Evolutionary conservation across 2,113 vertebrate genomes (phyloP).

Genomic region (Rhinichthys klamathensis): DNA sequence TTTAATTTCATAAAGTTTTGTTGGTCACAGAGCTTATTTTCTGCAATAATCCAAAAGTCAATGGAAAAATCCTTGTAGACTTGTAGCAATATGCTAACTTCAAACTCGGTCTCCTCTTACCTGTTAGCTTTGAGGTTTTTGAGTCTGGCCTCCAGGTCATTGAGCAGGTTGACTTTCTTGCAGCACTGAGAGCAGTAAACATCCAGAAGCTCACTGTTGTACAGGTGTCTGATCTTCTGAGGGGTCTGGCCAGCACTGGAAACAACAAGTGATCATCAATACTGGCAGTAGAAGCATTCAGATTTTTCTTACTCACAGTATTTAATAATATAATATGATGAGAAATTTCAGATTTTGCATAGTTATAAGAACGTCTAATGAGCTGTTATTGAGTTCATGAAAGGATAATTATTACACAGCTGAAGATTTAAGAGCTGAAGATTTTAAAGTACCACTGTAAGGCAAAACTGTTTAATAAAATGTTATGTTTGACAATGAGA

Average conservation of each 20-base stretch:
- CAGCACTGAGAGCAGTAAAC: slow-evolving; percentile 91
- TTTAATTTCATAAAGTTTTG: background rate
- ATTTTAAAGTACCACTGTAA: background rate
- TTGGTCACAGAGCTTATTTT: background rate
- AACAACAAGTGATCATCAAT: background rate
- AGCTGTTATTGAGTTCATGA: background rate
- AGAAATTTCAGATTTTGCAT: background rate
- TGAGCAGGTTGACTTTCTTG: slow-evolving; percentile 89
- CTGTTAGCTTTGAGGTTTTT: slow-evolving; percentile 89
- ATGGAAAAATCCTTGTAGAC: background rate
- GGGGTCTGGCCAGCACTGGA: slow-evolving; percentile 87
- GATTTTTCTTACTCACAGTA: background rate
- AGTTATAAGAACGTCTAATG: background rate
- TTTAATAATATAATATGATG: background rate
- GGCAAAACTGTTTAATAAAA: background rate
- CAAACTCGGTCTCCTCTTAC: slow-evolving; percentile 64
- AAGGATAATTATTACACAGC: background rate
- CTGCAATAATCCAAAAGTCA: background rate
- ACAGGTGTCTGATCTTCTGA: slow-evolving; percentile 81
- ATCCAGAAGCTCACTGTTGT: slow-evolving; percentile 83
- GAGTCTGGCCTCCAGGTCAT: slow-evolving; percentile 87
- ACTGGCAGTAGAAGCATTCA: background rate
- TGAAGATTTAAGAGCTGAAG: background rate
- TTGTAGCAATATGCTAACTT: background rate
- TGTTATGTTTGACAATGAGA: background rate